Base-by-base conservation (phyloP, 2,113 vertebrate species). In the Fregata magnificens region DNA sequence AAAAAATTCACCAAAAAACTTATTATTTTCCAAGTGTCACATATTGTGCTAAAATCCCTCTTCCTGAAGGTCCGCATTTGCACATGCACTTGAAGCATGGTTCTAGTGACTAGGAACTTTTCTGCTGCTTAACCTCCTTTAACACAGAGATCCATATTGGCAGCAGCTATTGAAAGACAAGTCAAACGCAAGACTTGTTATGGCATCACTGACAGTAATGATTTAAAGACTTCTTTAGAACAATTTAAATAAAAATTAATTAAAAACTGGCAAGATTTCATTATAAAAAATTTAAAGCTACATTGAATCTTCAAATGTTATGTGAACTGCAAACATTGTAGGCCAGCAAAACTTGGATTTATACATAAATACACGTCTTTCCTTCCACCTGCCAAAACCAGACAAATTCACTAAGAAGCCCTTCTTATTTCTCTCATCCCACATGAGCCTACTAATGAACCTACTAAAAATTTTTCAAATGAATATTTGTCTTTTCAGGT, bases 311-410 rank as follows among this genome's bases (percentile, higher is more conserved):
- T 79, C 34, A 84, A 82, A 91, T 17, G 15, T 22, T 45, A 34
- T 2, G 13, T 74, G 70, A 90, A 78, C 16, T 61, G 25, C 29
- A 84, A 83, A 62, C 24, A 63, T 11, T 71, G 11, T 34, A 79
- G 45, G 31, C 19, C 55, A 84, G 25, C 18, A 87, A 88, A 77
- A 71, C 16, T 3, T 76, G 44, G 16, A 83, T 32, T 72, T 65
- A 45, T 18, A 34, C 11, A 38, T 1, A 38, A 11, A 49, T 38
- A 9, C 2, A 2, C 0, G 0, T 34, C 32, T 91, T 66, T 56
- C 28, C 53, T 88, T 90, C 21, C 15, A 65, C 13, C 32, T 73
- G 53, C 32, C 17, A 74, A 77, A 77, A 6, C 7, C 47, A 69
- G 47, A 61, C 11, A 94, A 66, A 78, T 32, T 62, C 4, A 72